Evolutionary conservation across 1,140 invertebrate genomes (phyloP).

Genomic region (Caligus rogercresseyi): DNA sequence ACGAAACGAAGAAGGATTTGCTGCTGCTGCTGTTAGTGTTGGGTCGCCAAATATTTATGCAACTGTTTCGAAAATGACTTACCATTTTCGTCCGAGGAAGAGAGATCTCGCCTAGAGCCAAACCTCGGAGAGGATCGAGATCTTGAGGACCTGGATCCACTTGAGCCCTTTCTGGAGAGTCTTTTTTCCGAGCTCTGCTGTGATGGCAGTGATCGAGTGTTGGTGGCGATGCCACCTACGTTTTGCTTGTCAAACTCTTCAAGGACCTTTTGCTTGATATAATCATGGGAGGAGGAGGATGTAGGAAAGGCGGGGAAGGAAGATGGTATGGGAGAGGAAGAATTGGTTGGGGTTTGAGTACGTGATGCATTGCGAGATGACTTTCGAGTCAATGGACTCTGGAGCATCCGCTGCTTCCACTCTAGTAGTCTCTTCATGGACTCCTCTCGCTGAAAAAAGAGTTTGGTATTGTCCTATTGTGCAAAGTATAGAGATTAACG

Average conservation of each 20-base stretch:
- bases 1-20: neutral
- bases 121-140: slow-evolving; percentile 14
- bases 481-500: too few relatives aligned
- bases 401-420: slow-evolving; percentile 81
- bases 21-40: neutral
- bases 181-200: slow-evolving; percentile 20
- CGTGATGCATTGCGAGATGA: slow-evolving; percentile 27
- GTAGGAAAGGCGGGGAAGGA: neutral
- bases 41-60: neutral
- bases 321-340: slow-evolving; percentile 16
- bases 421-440: slow-evolving; percentile 73
- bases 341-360: slow-evolving; percentile 20
- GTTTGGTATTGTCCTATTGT: neutral
- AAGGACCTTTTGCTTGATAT: slow-evolving; percentile 29
- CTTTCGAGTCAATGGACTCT: slow-evolving; percentile 64
- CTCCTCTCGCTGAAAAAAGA: slow-evolving; percentile 48
- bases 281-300: neutral
- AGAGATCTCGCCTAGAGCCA: slow-evolving; percentile 21
- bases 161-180: slow-evolving; percentile 13
- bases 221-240: slow-evolving; percentile 17
- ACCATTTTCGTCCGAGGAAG: slow-evolving; percentile 23
- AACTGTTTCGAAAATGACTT: neutral
- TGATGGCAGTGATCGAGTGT: slow-evolving; percentile 15
- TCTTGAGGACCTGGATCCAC: slow-evolving; percentile 8
- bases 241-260: slow-evolving; percentile 23